Base-by-base conservation (phyloP, 1,140 invertebrate genomes). In the Pseudomyrmex gracilis region DNA sequence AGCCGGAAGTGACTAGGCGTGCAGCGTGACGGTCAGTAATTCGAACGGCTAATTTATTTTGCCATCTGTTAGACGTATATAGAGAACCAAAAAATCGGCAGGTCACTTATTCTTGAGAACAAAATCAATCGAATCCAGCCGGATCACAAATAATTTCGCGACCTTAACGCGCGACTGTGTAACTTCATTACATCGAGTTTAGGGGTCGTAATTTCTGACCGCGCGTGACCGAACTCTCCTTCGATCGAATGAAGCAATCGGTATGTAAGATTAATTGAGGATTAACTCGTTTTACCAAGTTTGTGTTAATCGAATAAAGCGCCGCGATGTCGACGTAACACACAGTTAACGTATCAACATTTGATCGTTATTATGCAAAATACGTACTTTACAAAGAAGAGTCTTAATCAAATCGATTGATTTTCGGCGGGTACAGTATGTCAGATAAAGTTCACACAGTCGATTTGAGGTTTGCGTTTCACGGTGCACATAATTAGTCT, bases 11-110 rank as follows among this genome's bases (percentile, higher is more conserved):
- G 86, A 87, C 84, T 86, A 34, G 71, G 20, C 55, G 13, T 57
- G 63, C 43, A 20, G 49, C 17, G 49, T 17, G 82, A 77, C 82
- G 17, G 24, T 58, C 24, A 85, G 88, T 91, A 91, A 91, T 91
- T 92, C 90, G 68, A 15, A 82, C 73, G 74, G 86, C 84, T 92
- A 92, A 92, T 92, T 92, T 91, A 92, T 92, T 92, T 92, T 91
- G 85, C 90, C 89, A 91, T 91, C 90, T 91, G 88, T 74, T 80
- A 51, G 3, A 85, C 34, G 83, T 34, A 73, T 24, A 64, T 34
- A 34, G 5, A 70, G 61, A 13, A 24, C 57, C 71, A 86, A 90
- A 91, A 90, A 90, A 90, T 92, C 90, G 86, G 78, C 87, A 53
- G 57, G 68, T 73, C 78, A 74, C 55, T 80, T 60, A n/a, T 58